phyloP scores from a whole-genome alignment of 2,888 invertebrate genomes.

The Harmothoe impar region DNA sequence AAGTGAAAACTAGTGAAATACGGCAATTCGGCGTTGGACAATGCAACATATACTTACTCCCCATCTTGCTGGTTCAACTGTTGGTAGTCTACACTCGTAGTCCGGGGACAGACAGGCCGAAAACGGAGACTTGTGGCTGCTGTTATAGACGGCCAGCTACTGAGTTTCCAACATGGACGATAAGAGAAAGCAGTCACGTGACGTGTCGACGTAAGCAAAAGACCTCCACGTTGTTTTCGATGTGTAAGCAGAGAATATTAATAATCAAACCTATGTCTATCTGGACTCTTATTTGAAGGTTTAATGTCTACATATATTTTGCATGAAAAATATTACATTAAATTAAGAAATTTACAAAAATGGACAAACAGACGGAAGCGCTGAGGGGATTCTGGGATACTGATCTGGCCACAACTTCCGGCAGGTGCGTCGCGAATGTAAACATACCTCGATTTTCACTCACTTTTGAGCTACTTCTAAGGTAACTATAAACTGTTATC shows the following conservation, averaged over 20 bases:
- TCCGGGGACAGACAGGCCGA: slow-evolving; percentile 21
- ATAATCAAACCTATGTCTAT: not conserved
- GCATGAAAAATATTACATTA: not conserved
- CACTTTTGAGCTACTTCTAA: not conserved
- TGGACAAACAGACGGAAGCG: slow-evolving; percentile 48
- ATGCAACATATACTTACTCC: slow-evolving; percentile 59
- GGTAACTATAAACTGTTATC: not conserved
- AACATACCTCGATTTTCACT: slow-evolving; percentile 13
- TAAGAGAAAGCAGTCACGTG: slow-evolving; percentile 65
- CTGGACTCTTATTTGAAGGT: not conserved
- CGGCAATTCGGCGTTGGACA: not conserved
- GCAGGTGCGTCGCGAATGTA: slow-evolving; percentile 45
- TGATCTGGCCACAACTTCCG: not conserved
- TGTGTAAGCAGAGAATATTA: not conserved
- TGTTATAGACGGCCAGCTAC: slow-evolving; percentile 21
- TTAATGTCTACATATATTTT: not conserved
- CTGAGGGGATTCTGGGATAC: not conserved
- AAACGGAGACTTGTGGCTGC: slow-evolving; percentile 27
- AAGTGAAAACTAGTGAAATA: slow-evolving; percentile 32
- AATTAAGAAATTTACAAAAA: not conserved
- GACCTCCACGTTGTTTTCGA: slow-evolving; percentile 27
- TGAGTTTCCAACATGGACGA: slow-evolving; percentile 65
- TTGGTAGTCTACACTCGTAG: slow-evolving; percentile 40
- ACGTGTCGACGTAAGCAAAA: slow-evolving; percentile 57
- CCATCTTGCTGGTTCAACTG: slow-evolving; percentile 54